A percentile compares a stretch with the other conserved stretches of the same genome.
These are phyloP conservation scores for Luperina nickerlii DNA, from an alignment of 2,888 invertebrate species.

Conservation along the genomic window DNA sequence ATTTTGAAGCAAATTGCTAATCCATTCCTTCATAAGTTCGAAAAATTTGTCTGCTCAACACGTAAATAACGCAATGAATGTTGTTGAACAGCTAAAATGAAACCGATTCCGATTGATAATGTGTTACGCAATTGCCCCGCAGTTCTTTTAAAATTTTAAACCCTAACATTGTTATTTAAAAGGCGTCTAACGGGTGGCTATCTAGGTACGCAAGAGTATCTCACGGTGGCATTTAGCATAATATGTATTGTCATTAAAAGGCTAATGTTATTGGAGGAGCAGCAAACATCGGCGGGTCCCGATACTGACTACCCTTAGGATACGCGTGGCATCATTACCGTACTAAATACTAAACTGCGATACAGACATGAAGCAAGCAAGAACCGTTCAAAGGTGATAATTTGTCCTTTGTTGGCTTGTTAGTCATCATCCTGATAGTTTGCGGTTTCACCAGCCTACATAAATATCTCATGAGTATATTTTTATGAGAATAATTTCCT, in stretches of 20 bases:
- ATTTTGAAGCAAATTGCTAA: too few relatives aligned
- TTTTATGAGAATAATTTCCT: slow-evolving; percentile 11
- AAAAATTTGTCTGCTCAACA: too few relatives aligned
- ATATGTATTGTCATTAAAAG: slow-evolving; percentile 77
- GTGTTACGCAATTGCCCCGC: too few relatives aligned
- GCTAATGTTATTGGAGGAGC: slow-evolving; percentile 67
- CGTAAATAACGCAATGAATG: too few relatives aligned
- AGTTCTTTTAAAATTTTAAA: neutral
- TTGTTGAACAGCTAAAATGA: too few relatives aligned
- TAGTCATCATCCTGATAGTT: slow-evolving; percentile 49
- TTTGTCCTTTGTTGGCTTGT: slow-evolving; percentile 43
- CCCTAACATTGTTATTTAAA: slow-evolving; percentile 44
- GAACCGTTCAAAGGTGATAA: slow-evolving; percentile 28
- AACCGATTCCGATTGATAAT: too few relatives aligned
- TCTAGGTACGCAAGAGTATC: slow-evolving; percentile 68
- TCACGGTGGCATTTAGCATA: slow-evolving; percentile 75
- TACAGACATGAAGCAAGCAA: slow-evolving; percentile 7
- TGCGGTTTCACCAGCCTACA: slow-evolving; percentile 53
- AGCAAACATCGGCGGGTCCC: slow-evolving; percentile 53
- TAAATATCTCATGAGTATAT: slow-evolving; percentile 18
- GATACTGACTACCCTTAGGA: slow-evolving; percentile 13
- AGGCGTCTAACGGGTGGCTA: slow-evolving; percentile 53
- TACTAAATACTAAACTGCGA: slow-evolving; percentile 15
- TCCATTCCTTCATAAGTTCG: too few relatives aligned
- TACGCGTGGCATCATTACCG: slow-evolving; percentile 17